Evolutionary conservation across 2,797 vertebrate genomes (phyloP), one percentile per base, ranked within the genome.

Genomic region (Cynopterus sphinx): DNA sequence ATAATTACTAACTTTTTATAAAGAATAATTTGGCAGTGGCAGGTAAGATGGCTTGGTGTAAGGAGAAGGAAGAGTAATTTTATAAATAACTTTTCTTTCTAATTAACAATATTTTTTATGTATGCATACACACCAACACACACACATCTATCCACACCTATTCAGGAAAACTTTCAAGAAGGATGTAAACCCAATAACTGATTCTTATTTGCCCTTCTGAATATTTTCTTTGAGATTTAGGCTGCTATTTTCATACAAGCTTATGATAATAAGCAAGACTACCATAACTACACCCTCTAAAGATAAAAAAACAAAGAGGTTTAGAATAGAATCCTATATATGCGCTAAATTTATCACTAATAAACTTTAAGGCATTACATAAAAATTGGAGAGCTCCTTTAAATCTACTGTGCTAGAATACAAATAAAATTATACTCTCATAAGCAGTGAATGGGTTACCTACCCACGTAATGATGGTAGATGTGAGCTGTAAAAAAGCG

Each of bases 391-490:
- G 19, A 24, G 33, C 6, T n/a, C 31, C 19, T 83, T 65, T 81
- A 65, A 78, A 68, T 41, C 22, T 67, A 65, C 43, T 9, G 6
- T 28, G 24, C 68, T 61, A 51, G 36, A 65, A 57, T 21, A 82
- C 11, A 90, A 73, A 46, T n/a, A 46, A 79, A 73, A 77, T 4
- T 17, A 71, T 1, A 15, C 31, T 68, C 53, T 90, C 24, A 21
- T 5, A 57, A 15, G 26, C 39, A 22, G 3, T 9, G 11, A 78
- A 31, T 19, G 51, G 26, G 3, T 53, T 88, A 97, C 98, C 73
- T 98, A 99, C 99, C 99, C 99, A 99, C 81, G 98, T 99, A 46
- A 99, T 99, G 97, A 99, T 99, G 96, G 99, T 99, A 73, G 99
- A 99, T 21, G 99, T 99, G 79, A 99, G 98, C 97, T 99, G 99